Base-by-base conservation (phyloP, 2,797 vertebrate genomes). In the Anabacerthia variegaticeps region DNA sequence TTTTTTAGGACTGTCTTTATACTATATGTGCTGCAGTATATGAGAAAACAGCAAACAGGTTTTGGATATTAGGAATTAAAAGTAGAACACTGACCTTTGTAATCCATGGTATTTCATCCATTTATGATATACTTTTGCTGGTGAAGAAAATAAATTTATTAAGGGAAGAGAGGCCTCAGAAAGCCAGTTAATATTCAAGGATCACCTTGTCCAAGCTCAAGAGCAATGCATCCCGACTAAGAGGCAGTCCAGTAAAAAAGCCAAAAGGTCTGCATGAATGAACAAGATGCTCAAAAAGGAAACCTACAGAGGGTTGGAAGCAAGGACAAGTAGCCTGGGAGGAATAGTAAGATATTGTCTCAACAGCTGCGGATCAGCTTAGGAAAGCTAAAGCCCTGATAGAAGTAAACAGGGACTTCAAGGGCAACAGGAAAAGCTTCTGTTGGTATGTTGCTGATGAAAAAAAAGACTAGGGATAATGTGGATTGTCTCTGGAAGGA, bases 21-120 rank as follows among this genome's bases (percentile, higher is more conserved):
- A 18, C 1, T 52, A 9, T 7, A 36, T 2, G 1, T 32, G 5
- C 9, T 48, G 28, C 10, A 59, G 4, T 8, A 49, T 36, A 48
- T 14, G 9, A 82, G 15, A 59, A 69, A 80, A 69, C 19, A 17
- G 12, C 2, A 78, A 79, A 28, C 4, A 78, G 12, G 4, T 20
- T 77, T 81, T 39, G 32, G 19, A 8, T 23, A 36, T 43, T 67
- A 59, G 2, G 13, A 89, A 89, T 71, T 72, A 32, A 75, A 26
- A 85, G 10, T 13, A 82, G 2, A 67, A 24, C 27, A 32, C 15
- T 43, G 12, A 43, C 17, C 6, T 59, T 72, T 92, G 34, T 48
- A 68, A 67, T 55, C 14, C 7, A 24, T 7, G 4, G 6, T 62
- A 58, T 76, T 77, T 89, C 23, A 67, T 67, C 11, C 2, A 26